Conservation (phyloP, 92 coral and sea anemone genomes). For the Desmophyllum pertusum region DNA sequence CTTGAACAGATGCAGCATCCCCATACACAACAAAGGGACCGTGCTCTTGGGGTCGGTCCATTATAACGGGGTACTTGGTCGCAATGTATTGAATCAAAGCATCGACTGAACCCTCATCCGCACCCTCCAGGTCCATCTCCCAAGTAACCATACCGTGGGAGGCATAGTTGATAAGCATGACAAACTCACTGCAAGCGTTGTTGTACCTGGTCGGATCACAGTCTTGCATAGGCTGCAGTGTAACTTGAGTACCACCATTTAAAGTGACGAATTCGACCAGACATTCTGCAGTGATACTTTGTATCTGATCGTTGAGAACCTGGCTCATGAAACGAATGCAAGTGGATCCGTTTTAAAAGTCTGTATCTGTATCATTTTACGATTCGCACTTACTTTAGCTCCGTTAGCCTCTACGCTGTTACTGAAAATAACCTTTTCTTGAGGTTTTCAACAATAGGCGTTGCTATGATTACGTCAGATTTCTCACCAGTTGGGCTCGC, state of each 20-base stretch:
- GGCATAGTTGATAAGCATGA: slow-evolving; percentile 24
- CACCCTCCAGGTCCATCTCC: slow-evolving; percentile 7
- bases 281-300: slow-evolving; percentile 17
- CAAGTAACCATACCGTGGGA: slow-evolving; percentile 47
- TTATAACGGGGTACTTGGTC: slow-evolving; percentile 35
- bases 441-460: background rate
- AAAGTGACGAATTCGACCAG: slow-evolving; percentile 10
- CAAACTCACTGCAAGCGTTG: slow-evolving; percentile 39
- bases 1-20: slow-evolving; percentile 38
- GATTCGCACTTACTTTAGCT: background rate
- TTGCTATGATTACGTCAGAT: background rate
- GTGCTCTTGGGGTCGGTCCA: slow-evolving; percentile 24
- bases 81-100: background rate
- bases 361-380: background rate
- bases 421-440: background rate
- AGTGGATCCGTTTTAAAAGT: slow-evolving; percentile 10
- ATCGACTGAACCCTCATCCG: background rate
- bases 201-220: slow-evolving; percentile 39
- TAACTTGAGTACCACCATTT: slow-evolving; percentile 32
- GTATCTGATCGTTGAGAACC: background rate
- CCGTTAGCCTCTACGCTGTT: background rate
- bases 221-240: slow-evolving; percentile 19
- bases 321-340: slow-evolving; percentile 37
- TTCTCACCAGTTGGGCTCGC: background rate
- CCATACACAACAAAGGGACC: slow-evolving; percentile 49